Conservation (phyloP, 2,888 invertebrate genomes). For the Cryptops parisi region DNA sequence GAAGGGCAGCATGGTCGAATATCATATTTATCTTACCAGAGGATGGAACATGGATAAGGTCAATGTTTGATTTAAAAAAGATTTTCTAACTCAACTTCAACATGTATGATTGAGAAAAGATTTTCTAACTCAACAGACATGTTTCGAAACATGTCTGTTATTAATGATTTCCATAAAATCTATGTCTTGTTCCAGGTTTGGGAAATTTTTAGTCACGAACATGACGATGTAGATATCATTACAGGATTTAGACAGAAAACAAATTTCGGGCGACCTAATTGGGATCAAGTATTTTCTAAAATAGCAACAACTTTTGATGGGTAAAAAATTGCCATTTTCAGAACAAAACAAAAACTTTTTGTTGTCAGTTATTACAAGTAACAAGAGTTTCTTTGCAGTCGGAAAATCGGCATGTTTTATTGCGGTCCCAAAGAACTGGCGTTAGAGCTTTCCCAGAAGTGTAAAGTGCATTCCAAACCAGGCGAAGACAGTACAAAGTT, state of each 20-base stretch:
- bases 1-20: neutral
- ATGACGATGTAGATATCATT: neutral
- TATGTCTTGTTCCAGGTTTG: neutral
- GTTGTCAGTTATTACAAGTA: neutral
- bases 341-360: too few species aligned
- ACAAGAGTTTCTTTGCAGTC: neutral
- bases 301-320: neutral
- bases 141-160: neutral
- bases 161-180: neutral
- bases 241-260: constrained; percentile 7
- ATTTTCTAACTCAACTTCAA: neutral
- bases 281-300: neutral
- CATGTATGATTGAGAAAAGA: too few species aligned
- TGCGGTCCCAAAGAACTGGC: constrained; percentile 6
- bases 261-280: constrained; percentile 6
- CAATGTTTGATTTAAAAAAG: too few species aligned
- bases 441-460: neutral
- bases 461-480: neutral
- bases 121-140: neutral
- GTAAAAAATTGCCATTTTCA: too few species aligned
- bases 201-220: neutral
- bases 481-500: neutral
- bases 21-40: constrained; percentile 8
- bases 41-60: constrained; percentile 4
- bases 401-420: constrained; percentile 2